These are phyloP conservation scores for Aethes cnicana DNA, from an alignment of 2,888 invertebrate species.

Conservation along the genomic window DNA sequence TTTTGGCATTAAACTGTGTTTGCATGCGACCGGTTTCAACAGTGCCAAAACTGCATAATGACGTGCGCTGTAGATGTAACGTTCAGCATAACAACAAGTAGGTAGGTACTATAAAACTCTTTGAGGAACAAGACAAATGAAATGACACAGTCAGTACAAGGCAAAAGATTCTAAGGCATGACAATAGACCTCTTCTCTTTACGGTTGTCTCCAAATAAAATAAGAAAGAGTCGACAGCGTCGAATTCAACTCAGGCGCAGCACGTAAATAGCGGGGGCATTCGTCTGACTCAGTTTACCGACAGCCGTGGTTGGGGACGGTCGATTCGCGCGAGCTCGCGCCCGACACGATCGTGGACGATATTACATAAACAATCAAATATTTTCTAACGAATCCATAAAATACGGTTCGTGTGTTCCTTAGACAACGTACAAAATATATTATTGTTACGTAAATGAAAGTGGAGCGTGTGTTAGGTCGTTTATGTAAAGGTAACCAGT, in stretches of 20 bases:
- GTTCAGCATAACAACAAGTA: too few relatives aligned
- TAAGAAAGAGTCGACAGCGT: constrained; percentile 25
- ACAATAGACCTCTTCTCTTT: too few relatives aligned
- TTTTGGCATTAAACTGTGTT: too few relatives aligned
- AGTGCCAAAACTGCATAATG: too few relatives aligned
- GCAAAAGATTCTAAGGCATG: too few relatives aligned
- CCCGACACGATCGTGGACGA: constrained; percentile 42
- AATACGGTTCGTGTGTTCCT: too few relatives aligned
- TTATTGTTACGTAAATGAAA: constrained; percentile 3
- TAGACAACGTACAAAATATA: too few relatives aligned
- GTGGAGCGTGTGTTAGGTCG: constrained; percentile 32
- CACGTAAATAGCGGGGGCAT: constrained; percentile 25
- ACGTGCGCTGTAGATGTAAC: too few relatives aligned
- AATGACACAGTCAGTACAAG: too few relatives aligned
- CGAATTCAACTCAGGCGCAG: constrained; percentile 19
- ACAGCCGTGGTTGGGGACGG: constrained; percentile 50
- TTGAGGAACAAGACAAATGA: too few relatives aligned
- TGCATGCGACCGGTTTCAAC: too few relatives aligned
- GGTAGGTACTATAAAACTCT: too few relatives aligned
- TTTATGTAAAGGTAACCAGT: constrained; percentile 33
- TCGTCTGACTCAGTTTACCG: constrained; percentile 53
- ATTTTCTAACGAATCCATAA: constrained; percentile 18
- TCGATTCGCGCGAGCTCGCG: constrained; percentile 45
- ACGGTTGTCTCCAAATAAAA: constrained; percentile 17
- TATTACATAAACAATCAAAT: constrained; percentile 57